Percentiles rank a stretch among this genome's conserved stretches.
Conservation (phyloP, 2,888 invertebrate genomes). For the Philonicus albiceps region DNA sequence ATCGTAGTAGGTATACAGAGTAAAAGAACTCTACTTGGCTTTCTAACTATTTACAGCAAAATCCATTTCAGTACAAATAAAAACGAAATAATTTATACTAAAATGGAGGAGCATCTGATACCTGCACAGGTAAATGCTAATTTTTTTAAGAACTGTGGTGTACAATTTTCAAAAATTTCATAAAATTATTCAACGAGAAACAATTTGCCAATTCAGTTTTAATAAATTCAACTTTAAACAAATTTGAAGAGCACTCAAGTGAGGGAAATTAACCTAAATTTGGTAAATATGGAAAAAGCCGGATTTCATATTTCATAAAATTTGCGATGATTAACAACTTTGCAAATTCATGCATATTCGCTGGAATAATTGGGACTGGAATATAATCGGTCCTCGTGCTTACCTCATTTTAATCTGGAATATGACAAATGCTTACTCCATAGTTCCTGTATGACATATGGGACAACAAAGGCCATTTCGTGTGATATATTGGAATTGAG, state of each 20-base stretch:
- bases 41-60: too few species aligned
- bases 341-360: constrained; percentile 5
- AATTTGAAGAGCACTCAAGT: not conserved
- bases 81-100: too few species aligned
- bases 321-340: not conserved
- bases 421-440: constrained; percentile 12
- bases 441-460: constrained; percentile 18
- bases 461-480: constrained; percentile 18
- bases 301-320: constrained; percentile 3
- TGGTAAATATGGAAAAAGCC: not conserved
- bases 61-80: too few species aligned
- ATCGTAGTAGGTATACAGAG: too few species aligned
- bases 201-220: not conserved
- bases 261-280: not conserved
- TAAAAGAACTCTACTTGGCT: too few species aligned
- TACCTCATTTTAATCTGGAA: constrained; percentile 7
- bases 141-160: too few species aligned
- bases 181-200: not conserved
- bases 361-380: not conserved
- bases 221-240: not conserved
- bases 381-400: not conserved
- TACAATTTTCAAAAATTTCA: too few species aligned
- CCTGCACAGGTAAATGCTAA: too few species aligned
- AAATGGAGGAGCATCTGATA: too few species aligned
- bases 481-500: not conserved